phyloP scores from a whole-genome alignment of 2,113 vertebrate species.

The Eptatretus burgeri region DNA sequence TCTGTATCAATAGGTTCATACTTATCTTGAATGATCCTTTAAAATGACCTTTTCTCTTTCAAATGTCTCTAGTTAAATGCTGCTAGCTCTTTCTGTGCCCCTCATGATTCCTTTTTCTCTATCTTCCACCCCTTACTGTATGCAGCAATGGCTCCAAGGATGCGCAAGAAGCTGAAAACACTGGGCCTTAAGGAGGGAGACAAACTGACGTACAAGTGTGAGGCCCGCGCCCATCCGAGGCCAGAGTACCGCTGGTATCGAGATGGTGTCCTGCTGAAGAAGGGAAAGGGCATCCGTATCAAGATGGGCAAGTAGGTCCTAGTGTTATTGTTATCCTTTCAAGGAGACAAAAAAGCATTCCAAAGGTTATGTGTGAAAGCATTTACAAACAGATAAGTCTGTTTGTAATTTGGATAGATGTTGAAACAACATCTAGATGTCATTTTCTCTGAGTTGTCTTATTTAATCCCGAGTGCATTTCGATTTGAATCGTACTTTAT shows the following conservation, averaged over 20 bases:
- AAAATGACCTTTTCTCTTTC: no score
- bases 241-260: conserved; percentile 77
- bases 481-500: neutral
- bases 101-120: no score
- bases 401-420: neutral
- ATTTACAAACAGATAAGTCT: neutral
- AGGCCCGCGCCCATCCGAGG: conserved; percentile 43
- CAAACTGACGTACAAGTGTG: conserved; percentile 53
- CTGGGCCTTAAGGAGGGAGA: conserved; percentile 40
- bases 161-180: conserved; percentile 56
- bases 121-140: no score
- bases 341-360: neutral
- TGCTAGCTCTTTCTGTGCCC: no score
- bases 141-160: conserved; percentile 32
- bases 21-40: no score
- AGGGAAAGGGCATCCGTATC: conserved; percentile 48
- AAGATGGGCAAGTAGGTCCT: conserved; percentile 40
- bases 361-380: neutral
- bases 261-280: conserved; percentile 68
- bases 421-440: neutral
- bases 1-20: no score
- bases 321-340: neutral
- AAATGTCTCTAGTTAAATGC: no score
- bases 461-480: neutral
- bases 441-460: no score